Evolutionary conservation across 2,113 vertebrate genomes (phyloP).

Genomic region (Globicephala melas): DNA sequence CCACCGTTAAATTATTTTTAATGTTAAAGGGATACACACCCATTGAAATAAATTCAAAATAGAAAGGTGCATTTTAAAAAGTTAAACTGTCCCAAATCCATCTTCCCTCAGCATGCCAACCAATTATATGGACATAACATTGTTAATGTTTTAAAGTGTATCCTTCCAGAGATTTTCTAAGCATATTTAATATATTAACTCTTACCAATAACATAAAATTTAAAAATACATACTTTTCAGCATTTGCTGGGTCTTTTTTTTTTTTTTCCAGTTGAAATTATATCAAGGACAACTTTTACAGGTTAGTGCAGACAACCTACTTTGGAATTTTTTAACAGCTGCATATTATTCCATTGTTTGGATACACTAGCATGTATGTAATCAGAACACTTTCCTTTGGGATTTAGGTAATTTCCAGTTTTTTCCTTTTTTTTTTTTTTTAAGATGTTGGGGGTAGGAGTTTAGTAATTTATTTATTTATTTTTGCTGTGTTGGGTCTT

Average conservation of each 20-base stretch:
- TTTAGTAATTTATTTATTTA: too few relatives aligned
- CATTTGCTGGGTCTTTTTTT: background rate
- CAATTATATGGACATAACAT: background rate
- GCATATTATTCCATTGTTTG: background rate
- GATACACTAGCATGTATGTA: background rate
- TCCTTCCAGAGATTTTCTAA: background rate
- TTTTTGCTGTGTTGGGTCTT: too few relatives aligned
- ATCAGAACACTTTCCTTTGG: background rate
- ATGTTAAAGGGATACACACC: background rate
- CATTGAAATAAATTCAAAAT: background rate
- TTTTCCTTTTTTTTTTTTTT: background rate
- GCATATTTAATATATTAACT: background rate
- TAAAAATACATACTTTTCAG: background rate
- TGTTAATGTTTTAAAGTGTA: background rate
- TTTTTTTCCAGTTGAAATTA: background rate
- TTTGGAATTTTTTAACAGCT: background rate
- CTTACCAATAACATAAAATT: background rate
- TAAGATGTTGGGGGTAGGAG: too few relatives aligned
- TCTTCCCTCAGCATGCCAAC: background rate
- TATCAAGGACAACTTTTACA: background rate
- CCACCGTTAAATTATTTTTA: background rate
- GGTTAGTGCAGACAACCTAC: background rate
- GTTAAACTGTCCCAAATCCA: background rate
- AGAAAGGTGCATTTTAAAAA: background rate
- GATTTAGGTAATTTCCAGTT: background rate